Conservation (phyloP, 2,888 invertebrate genomes). For the Drosophila algonquin region DNA sequence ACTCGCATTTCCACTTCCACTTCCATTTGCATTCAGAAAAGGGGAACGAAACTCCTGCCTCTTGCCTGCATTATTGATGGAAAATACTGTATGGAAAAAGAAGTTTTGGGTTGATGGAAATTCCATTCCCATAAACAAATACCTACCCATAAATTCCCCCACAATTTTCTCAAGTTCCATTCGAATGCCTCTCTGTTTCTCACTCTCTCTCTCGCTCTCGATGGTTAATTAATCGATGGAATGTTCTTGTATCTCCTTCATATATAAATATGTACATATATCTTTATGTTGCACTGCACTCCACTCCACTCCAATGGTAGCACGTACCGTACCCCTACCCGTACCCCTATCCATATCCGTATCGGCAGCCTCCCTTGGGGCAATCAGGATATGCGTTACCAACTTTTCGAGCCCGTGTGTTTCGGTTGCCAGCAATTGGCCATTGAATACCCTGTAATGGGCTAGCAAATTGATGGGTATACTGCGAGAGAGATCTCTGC, state of each 20-base stretch:
- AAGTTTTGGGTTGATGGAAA: neutral
- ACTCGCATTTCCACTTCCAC: neutral
- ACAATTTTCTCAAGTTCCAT: neutral
- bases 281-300: neutral
- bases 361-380: slow-evolving; percentile 10
- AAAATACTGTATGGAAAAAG: neutral
- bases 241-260: neutral
- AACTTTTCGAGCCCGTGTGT: slow-evolving; percentile 44
- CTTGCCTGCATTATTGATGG: neutral
- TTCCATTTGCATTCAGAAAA: too few relatives aligned
- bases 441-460: neutral
- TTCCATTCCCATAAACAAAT: neutral
- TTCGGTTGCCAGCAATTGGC: slow-evolving; percentile 22
- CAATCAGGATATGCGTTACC: slow-evolving; percentile 27
- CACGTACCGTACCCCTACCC: neutral
- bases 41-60: neutral
- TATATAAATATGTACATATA: neutral
- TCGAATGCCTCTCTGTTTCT: neutral
- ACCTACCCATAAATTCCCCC: too few relatives aligned
- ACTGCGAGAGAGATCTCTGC: too few relatives aligned
- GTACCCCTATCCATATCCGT: neutral
- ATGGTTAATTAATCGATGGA: slow-evolving; percentile 69
- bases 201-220: slow-evolving; percentile 14
- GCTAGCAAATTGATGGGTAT: neutral
- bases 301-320: neutral